Evolutionary conservation across 2,113 vertebrate species (phyloP), one percentile per base, ranked within the genome.

Genomic region (human (Homo sapiens)): DNA sequence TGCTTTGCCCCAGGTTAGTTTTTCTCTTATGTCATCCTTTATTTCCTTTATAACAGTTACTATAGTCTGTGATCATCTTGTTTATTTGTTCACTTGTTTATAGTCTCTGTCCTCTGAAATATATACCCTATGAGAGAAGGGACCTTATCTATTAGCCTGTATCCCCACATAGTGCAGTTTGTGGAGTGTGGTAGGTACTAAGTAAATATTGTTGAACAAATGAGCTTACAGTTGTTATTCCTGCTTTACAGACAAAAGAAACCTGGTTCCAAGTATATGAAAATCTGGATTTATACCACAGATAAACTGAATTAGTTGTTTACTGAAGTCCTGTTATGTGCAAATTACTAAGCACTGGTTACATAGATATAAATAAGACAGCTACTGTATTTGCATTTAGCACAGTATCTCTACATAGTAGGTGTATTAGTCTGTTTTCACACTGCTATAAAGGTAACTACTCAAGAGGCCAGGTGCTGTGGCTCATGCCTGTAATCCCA

Each of bases 171-270:
- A 27, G 16, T 57, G 40, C 50, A 90, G 5, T 52, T 57, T 81
- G 32, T 84, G 18, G 52, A 88, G 27, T 84, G 11, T 40, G 27
- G 32, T 59, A 35, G 16, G 27, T 68, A 40, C 38, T 81, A 30
- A 35, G 66, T 32, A 68, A 45, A 30, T 40, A 76, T 40, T 90
- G 38, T 64, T 66, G 89, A 64, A 76, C 68, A 90, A 75, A 48
- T n/a, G 59, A 79, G 20, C 64, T 48, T 73, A 48, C 80, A 35
- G 68, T 50, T 82, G 59, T 72, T 87, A 43, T 84, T 88, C 52
- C 88, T 95, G 18, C 59, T 95, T 88, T 92, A 43, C 22, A 89
- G 64, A 84, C 72, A 38, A 73, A 79, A 73, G 78, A 84, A 97
- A 55, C 43, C 72, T 86, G 64, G 73, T 38, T 79, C 72, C 27